Percentiles rank a stretch among this genome's conserved stretches.
phyloP scores from a whole-genome alignment of 1,140 invertebrate genomes.

The Muscidifurax raptorellus region DNA sequence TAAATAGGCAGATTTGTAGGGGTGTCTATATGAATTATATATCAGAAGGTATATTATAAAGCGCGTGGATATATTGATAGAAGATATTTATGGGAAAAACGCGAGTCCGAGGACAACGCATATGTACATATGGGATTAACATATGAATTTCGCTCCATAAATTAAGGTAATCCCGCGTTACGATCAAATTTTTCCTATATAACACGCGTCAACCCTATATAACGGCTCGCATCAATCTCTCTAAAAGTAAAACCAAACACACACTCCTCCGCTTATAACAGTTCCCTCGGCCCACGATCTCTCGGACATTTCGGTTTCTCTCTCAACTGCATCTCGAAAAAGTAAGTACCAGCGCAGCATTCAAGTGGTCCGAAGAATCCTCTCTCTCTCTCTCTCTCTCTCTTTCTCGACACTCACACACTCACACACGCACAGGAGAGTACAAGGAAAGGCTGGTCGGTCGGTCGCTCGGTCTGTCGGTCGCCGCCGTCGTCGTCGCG shows the following conservation, averaged over 20 bases:
- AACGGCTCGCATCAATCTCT: not conserved
- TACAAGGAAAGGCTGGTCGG: slow-evolving; percentile 45
- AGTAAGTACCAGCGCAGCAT: slow-evolving; percentile 4
- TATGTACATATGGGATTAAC: too few relatives aligned
- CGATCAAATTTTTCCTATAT: too few relatives aligned
- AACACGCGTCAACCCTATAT: too few relatives aligned
- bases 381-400: not conserved
- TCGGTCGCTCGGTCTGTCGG: slow-evolving; percentile 56
- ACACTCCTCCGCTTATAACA: slow-evolving; percentile 8
- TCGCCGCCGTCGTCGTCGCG: slow-evolving; percentile 31
- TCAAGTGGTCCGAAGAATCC: not conserved
- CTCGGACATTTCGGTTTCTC: slow-evolving; percentile 38
- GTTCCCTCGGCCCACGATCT: not conserved
- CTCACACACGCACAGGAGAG: not conserved
- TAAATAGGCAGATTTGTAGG: not conserved
- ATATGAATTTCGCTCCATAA: too few relatives aligned
- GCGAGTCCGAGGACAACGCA: too few relatives aligned
- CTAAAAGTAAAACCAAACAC: slow-evolving; percentile 28
- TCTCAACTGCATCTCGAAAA: slow-evolving; percentile 22
- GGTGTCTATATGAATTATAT: not conserved
- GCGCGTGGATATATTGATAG: too few relatives aligned
- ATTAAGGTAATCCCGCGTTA: too few relatives aligned
- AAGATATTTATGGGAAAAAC: too few relatives aligned
- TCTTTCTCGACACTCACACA: not conserved
- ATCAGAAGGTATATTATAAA: too few relatives aligned